Base-by-base conservation (phyloP, 2,888 invertebrate species). In the Perizoma flavofasciatum region DNA sequence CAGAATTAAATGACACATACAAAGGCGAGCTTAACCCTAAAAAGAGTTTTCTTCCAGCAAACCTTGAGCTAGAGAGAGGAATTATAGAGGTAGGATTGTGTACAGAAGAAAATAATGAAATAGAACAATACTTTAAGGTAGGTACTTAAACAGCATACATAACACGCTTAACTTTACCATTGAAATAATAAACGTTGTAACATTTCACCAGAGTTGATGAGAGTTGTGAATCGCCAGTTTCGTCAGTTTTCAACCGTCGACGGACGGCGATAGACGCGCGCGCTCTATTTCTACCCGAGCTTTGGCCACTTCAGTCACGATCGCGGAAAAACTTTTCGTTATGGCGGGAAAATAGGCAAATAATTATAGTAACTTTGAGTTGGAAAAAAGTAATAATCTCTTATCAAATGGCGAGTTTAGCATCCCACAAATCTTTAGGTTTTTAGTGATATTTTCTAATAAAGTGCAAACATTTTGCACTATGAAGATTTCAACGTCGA, bases 311-410 rank as follows among this genome's bases (percentile, higher is more conserved):
- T 52, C 9, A 9, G 66, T 65, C 74, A 75, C 75, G 68, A 68
- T 68, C 82, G 86, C 88, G 89, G 78, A 75, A 81, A 78, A 89
- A 86, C 79, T 89, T 89, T 80, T 74, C 82, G 81, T 59, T 63
- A 86, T 88, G 88, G 83, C 86, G 87, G 82, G 83, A 85, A 86
- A 82, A 75, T 74, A 67, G 66, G 22, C 22, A 22, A 22, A 22
- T 22, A 22, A 22, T 69, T 63, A 57, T 47, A 40, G 53, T 45
- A 50, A 41, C 44, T 47, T 64, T 59, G 53, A 41, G 57, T 60
- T 57, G 53, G 56, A 34, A 22, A 52, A 57, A n/a, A n/a, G n/a
- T 6, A 9, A 33, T 54, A 37, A 48, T 40, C 35, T 58, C 53
- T 32, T 48, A 11, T 44, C 59, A 57, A 65, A 69, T 69, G 55